A percentile compares a stretch with the other conserved stretches of the same genome.
These are phyloP conservation scores for Lichenostomus cassidix DNA, from an alignment of 2,113 vertebrate genomes.

Conservation along the genomic window DNA sequence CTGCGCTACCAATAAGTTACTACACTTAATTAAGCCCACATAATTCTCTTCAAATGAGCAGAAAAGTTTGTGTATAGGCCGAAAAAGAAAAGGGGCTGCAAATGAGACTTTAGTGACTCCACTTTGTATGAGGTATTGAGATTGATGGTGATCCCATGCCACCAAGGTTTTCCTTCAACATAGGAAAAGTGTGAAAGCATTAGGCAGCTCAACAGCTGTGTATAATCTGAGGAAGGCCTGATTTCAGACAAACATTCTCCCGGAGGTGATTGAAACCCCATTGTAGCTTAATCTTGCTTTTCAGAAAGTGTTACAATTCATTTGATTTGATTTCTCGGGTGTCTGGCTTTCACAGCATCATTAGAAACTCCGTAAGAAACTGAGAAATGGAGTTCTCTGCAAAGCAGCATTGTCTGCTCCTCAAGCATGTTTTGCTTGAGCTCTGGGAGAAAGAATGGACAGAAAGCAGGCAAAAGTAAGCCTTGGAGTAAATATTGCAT, in stretches of 20 bases:
- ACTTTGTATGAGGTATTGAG: conserved; percentile 79
- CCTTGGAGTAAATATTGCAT: neutral
- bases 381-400: conserved; percentile 78
- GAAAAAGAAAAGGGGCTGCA: conserved; percentile 75
- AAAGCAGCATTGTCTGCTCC: conserved; percentile 74
- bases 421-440: neutral
- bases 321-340: conserved; percentile 88
- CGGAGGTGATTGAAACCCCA: conserved; percentile 78
- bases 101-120: conserved; percentile 85
- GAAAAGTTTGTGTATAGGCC: conserved; percentile 77
- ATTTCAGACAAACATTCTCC: conserved; percentile 77
- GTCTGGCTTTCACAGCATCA: conserved; percentile 78
- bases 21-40: conserved; percentile 93
- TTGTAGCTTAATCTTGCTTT: conserved; percentile 93
- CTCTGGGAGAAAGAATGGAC: neutral
- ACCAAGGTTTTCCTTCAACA: conserved; percentile 77
- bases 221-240: conserved; percentile 74
- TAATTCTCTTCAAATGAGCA: conserved; percentile 81
- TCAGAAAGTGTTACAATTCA: conserved; percentile 91
- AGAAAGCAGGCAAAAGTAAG: neutral
- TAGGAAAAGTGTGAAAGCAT: conserved; percentile 80
- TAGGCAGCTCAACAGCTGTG: conserved; percentile 83
- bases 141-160: conserved; percentile 83
- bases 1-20: conserved; percentile 85
- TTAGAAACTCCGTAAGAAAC: conserved; percentile 84